Evolutionary conservation across 2,113 vertebrate species (phyloP).

Genomic region (Tenrec ecaudatus): DNA sequence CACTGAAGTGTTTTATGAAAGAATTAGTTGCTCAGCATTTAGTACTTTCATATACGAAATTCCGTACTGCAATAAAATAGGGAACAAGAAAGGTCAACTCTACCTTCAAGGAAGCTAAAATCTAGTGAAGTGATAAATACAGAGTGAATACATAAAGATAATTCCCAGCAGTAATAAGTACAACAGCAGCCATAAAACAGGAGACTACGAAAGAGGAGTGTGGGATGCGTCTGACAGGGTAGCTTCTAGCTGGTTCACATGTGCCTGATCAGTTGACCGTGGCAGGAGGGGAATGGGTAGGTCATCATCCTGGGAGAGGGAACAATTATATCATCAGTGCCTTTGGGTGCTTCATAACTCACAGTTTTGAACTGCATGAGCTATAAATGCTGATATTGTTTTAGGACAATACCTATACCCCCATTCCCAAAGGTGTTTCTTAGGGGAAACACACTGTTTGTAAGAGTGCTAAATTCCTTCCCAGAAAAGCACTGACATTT

Average conservation of each 20-base stretch:
- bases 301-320: fast-evolving
- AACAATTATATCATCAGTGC: neutral
- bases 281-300: neutral
- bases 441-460: conserved; percentile 45
- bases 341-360: neutral
- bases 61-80: neutral
- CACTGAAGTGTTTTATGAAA: conserved; percentile 33
- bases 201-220: too few relatives aligned
- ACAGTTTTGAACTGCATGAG: conserved; percentile 22
- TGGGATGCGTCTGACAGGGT: neutral
- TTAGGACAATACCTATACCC: neutral
- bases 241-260: neutral
- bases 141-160: neutral
- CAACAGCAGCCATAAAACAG: neutral
- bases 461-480: conserved; percentile 69
- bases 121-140: neutral
- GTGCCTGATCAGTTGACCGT: neutral
- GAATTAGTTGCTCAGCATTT: conserved; percentile 26
- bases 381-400: conserved; percentile 50
- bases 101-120: neutral
- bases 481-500: conserved; percentile 85
- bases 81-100: neutral
- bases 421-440: neutral
- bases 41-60: neutral
- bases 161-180: neutral